Conservation (phyloP, 2,888 invertebrate genomes). For the Pharmacophagus antenor region DNA sequence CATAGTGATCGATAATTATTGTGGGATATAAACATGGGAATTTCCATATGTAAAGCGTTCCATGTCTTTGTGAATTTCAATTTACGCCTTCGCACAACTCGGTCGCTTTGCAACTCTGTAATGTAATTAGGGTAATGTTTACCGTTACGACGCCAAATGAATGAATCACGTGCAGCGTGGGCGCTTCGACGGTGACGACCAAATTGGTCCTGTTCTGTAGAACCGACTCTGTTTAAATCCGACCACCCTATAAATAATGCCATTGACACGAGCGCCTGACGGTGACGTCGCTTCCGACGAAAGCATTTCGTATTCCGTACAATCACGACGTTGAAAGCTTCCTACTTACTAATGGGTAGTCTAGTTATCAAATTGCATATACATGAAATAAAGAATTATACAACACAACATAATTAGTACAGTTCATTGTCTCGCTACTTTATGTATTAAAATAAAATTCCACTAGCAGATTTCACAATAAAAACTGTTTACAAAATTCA, state of each 20-base stretch:
- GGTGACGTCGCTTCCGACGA: conserved; percentile 40
- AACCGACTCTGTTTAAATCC: conserved; percentile 53
- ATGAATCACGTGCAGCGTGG: conserved; percentile 73
- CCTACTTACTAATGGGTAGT: not conserved
- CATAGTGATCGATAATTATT: not conserved
- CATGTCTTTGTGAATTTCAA: conserved; percentile 15
- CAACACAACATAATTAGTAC: not conserved
- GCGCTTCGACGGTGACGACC: conserved; percentile 56
- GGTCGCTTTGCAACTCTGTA: conserved; percentile 48
- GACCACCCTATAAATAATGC: conserved; percentile 54
- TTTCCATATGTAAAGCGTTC: not conserved
- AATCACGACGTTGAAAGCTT: conserved; percentile 2
- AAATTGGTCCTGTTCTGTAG: conserved; percentile 62
- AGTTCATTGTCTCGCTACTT: not conserved
- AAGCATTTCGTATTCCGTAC: conserved; percentile 7
- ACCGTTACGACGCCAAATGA: conserved; percentile 66
- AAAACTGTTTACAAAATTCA: conserved; percentile 19
- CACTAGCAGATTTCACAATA: not conserved
- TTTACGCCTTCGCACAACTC: conserved; percentile 22
- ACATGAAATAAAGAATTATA: not conserved
- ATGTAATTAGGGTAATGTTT: conserved; percentile 72
- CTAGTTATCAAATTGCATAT: not conserved
- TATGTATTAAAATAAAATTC: not conserved
- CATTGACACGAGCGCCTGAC: conserved; percentile 39
- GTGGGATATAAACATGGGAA: not conserved